Evolutionary conservation across 2,888 invertebrate genomes (phyloP).

Genomic region (Chaetoderma sp.): DNA sequence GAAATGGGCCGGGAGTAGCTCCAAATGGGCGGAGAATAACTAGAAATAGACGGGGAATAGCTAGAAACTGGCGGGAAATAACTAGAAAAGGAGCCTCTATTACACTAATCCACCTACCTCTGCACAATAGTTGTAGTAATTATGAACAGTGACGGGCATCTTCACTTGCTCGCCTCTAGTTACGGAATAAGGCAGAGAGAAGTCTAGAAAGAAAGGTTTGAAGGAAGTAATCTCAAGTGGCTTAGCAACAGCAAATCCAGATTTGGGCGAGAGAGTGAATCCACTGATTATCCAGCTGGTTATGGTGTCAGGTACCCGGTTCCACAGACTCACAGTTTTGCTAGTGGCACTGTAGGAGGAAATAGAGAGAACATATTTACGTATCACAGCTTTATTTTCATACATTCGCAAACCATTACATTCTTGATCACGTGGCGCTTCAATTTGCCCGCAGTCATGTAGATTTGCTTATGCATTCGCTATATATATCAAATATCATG

Average conservation of each 20-base stretch:
- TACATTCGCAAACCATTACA: no score
- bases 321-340: neutral
- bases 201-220: conserved; percentile 83
- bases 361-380: neutral
- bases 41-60: no score
- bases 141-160: conserved; percentile 86
- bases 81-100: no score
- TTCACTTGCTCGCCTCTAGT: conserved; percentile 89
- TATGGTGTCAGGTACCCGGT: neutral
- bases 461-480: no score
- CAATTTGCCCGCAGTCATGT: no score
- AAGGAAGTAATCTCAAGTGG: conserved; percentile 78
- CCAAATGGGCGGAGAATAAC: no score
- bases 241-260: conserved; percentile 81
- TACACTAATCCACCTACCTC: conserved; percentile 51
- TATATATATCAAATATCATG: no score
- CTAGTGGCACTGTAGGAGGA: neutral
- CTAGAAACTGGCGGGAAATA: no score
- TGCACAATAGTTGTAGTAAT: conserved; percentile 81
- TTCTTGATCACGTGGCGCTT: no score
- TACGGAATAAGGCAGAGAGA: conserved; percentile 87
- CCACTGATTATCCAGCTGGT: conserved; percentile 77
- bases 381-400: no score
- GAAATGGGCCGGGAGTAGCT: no score
- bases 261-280: conserved; percentile 81